Base-by-base conservation (phyloP, 2,113 vertebrate species). In the Indicator indicator region DNA sequence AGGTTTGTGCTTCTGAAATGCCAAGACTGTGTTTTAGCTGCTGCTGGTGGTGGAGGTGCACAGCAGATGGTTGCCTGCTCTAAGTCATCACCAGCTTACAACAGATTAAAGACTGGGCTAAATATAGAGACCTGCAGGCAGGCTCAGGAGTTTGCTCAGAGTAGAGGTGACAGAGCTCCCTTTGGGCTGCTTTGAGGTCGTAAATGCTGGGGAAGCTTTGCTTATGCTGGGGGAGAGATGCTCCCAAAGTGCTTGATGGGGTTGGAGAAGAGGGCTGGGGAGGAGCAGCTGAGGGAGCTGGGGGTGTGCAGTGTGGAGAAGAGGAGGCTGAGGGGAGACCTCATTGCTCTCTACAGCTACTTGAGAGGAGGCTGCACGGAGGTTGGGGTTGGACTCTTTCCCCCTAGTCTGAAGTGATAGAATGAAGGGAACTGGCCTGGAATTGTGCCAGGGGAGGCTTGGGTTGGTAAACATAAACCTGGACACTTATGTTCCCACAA, bases 61-160 rank as follows among this genome's bases (percentile, higher is more conserved):
- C 86, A 96, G 94, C 98, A 99, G 98, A 98, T 99, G 98, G 98
- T 93, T 88, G 95, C 95, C 97, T 85, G 88, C 96, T 95, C n/a
- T 91, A 92, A 92, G 96, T 98, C 80, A 90, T 92, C 80, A 88
- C 52, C 97, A 98, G 98, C 98, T 99, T 99, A 99, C 93, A 92
- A 96, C 94, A 95, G 96, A 52, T 98, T 98, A 98, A 99, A 98
- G 97, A 96, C 97, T 81, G 89, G 95, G 96, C 88, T 97, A 96
- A 94, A 95, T 90, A 89, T 95, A 87, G 96, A 81, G 96, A 81
- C 52, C 92, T 95, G 91, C 90, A 92, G 81, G 86, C 75, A 75
- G 10, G 52, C 64, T 95, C 92, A 94, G 64, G 74, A 83, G 67
- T 96, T 96, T 96, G 89, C 42, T 74, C 64, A 78, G 85, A 56